phyloP scores from a whole-genome alignment of 2,797 vertebrate genomes.

The Prionace glauca region DNA sequence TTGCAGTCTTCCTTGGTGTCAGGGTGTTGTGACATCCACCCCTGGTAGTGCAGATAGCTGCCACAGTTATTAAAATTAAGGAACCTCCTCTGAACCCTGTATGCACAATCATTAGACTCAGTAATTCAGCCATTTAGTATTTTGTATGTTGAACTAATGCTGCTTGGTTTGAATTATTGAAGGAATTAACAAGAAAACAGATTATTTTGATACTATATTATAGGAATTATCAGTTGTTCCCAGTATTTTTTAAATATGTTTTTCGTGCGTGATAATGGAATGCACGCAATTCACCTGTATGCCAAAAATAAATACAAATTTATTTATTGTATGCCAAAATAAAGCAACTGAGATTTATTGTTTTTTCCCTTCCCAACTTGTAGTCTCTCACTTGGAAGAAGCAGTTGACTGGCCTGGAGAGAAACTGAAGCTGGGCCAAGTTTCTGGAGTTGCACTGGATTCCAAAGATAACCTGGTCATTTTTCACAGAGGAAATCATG shows the following conservation, averaged over 20 bases:
- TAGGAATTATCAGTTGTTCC: neutral
- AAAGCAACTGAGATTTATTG: neutral
- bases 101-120: neutral
- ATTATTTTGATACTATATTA: neutral
- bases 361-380: constrained; percentile 36
- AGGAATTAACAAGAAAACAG: neutral
- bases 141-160: neutral
- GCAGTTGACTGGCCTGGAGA: constrained; percentile 71
- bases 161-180: neutral
- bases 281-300: neutral
- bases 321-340: neutral
- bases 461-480: constrained; percentile 77
- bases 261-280: neutral
- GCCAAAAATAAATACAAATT: neutral
- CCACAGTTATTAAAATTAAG: neutral
- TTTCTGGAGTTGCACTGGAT: constrained; percentile 87
- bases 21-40: too few relatives aligned
- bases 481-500: constrained; percentile 87
- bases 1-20: neutral
- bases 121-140: neutral
- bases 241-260: neutral
- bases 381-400: constrained; percentile 79
- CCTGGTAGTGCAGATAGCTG: too few relatives aligned
- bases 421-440: constrained; percentile 77
- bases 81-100: too few relatives aligned